A percentile compares a stretch with the other conserved stretches of the same genome.
phyloP scores from a whole-genome alignment of 2,797 vertebrate genomes.

The Fundulus diaphanus region DNA sequence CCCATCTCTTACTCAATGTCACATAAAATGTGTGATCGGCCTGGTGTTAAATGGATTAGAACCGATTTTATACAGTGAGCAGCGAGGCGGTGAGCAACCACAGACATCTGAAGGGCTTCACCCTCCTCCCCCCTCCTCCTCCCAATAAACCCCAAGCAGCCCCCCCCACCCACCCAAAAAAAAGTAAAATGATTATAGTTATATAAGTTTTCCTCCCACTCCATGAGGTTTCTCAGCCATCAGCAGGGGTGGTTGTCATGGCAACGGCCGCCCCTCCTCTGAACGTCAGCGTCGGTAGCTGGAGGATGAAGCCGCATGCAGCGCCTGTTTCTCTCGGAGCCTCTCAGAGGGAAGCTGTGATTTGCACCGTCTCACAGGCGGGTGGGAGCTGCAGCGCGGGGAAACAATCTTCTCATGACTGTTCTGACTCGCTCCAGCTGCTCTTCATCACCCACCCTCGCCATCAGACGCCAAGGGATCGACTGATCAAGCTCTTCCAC shows the following conservation, averaged over 20 bases:
- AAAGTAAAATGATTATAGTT: conserved; percentile 71
- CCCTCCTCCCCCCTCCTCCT: conserved; percentile 15
- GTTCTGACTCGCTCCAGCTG: conserved; percentile 22
- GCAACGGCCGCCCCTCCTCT: conserved; percentile 72
- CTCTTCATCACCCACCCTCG: conserved; percentile 18
- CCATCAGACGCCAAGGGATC: conserved; percentile 17
- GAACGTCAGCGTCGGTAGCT: conserved; percentile 74
- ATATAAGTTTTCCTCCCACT: conserved; percentile 82
- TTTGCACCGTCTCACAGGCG: conserved; percentile 37
- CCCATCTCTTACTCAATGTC: conserved; percentile 50
- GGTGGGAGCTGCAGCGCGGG: conserved; percentile 42
- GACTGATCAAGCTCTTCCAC: conserved; percentile 36
- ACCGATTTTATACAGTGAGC: conserved; percentile 71
- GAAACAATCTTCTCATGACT: conserved; percentile 37
- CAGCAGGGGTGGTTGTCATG: conserved; percentile 78
- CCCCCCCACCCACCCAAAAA: background rate
- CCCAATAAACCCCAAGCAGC: background rate
- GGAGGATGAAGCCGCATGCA: conserved; percentile 76
- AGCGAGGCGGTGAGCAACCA: conserved; percentile 46
- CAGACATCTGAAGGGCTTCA: conserved; percentile 67
- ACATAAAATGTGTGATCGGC: conserved; percentile 64
- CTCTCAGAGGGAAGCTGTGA: conserved; percentile 71
- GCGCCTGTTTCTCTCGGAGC: conserved; percentile 60
- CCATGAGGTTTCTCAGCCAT: conserved; percentile 67
- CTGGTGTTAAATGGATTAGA: conserved; percentile 72